phyloP scores from a whole-genome alignment of 2,888 invertebrate genomes.

The Oasisia sp. region DNA sequence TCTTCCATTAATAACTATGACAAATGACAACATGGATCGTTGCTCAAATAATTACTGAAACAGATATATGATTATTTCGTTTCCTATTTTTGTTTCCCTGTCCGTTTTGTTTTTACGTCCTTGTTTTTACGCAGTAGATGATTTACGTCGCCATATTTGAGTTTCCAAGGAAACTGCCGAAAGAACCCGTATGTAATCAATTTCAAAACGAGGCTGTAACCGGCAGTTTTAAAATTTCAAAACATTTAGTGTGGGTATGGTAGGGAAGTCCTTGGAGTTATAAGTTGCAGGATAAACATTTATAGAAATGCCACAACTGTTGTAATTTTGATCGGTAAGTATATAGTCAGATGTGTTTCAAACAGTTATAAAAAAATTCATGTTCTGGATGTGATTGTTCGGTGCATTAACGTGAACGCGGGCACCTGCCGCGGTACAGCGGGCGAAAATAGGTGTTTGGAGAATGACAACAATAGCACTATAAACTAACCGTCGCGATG shows the following conservation, averaged over 20 bases:
- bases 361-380: neutral
- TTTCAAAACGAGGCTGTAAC: conserved; percentile 4
- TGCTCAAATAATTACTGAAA: neutral
- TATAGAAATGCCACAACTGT: neutral
- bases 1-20: neutral
- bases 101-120: neutral
- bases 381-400: neutral
- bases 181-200: neutral
- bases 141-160: neutral
- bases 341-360: neutral
- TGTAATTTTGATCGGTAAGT: neutral
- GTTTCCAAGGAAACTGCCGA: neutral
- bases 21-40: neutral
- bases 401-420: neutral
- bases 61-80: neutral
- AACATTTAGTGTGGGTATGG: neutral
- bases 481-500: neutral
- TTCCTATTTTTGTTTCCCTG: neutral
- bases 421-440: neutral
- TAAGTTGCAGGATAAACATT: neutral
- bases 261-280: neutral
- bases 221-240: conserved; percentile 1
- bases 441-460: neutral
- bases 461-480: neutral
- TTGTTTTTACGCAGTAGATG: neutral